Conservation (phyloP, 2,888 invertebrate species). For the Phlogophora meticulosa region DNA sequence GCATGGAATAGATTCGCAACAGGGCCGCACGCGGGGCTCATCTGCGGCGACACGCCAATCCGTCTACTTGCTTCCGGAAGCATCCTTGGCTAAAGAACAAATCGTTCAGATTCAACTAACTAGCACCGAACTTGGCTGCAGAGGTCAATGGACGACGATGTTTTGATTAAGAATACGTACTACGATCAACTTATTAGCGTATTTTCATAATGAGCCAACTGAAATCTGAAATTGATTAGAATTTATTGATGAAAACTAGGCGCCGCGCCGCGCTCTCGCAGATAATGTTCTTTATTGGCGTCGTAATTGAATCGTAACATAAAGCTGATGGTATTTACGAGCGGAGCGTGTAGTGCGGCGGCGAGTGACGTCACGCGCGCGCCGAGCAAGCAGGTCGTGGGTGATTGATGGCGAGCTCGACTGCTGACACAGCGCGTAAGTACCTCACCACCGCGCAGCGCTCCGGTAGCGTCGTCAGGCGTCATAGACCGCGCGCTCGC, state of each 20-base stretch:
- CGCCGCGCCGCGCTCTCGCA: constrained; percentile 16
- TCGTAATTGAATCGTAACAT: constrained; percentile 61
- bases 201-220: constrained; percentile 19
- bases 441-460: too few relatives aligned
- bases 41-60: background rate
- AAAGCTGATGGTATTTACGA: constrained; percentile 55
- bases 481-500: too few relatives aligned
- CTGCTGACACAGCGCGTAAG: constrained; percentile 4
- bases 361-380: constrained; percentile 23
- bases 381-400: background rate
- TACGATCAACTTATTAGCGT: constrained; percentile 16
- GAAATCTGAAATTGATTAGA: constrained; percentile 43
- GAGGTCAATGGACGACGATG: constrained; percentile 32
- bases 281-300: constrained; percentile 47
- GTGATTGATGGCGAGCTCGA: constrained; percentile 1
- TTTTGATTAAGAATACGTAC: constrained; percentile 24
- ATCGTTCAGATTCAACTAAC: too few relatives aligned
- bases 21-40: constrained; percentile 3
- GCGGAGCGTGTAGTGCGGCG: constrained; percentile 12
- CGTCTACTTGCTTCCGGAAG: background rate
- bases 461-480: too few relatives aligned
- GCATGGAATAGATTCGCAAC: constrained; percentile 31
- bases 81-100: background rate
- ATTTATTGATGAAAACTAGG: constrained; percentile 37
- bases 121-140: background rate